Percentiles rank a stretch among this genome's conserved stretches.
Conservation (phyloP, 2,113 vertebrate genomes). For the Colistium nudipinnis region DNA sequence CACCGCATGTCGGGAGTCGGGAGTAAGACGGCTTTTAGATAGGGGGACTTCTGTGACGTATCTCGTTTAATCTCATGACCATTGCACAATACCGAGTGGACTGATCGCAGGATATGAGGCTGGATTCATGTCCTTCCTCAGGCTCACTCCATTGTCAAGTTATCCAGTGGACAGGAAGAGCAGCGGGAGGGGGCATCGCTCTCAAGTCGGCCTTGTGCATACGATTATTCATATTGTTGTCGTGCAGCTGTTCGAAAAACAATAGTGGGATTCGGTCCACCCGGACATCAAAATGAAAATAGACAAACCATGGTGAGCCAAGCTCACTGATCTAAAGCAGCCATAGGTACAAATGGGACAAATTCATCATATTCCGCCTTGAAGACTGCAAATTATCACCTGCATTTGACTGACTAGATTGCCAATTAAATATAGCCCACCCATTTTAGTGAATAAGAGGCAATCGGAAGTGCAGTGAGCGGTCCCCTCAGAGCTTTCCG, state of each 20-base stretch:
- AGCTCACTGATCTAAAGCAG: conserved; percentile 17
- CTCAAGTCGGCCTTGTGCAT: conserved; percentile 50
- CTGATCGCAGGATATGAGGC: conserved; percentile 76
- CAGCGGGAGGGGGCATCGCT: conserved; percentile 40
- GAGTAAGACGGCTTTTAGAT: conserved; percentile 50
- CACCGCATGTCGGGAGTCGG: conserved; percentile 32
- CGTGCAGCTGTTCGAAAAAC: conserved; percentile 63
- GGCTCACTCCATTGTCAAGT: conserved; percentile 71
- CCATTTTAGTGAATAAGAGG: conserved; percentile 55
- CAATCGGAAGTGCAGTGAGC: conserved; percentile 56
- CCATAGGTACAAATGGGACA: neutral
- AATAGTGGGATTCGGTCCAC: conserved; percentile 40
- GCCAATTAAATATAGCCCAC: conserved; percentile 62
- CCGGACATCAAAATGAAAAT: conserved; percentile 35
- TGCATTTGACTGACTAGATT: conserved; percentile 49
- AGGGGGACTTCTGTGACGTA: conserved; percentile 50
- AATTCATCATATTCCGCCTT: conserved; percentile 32
- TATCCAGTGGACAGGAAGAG: conserved; percentile 66
- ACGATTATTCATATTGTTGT: conserved; percentile 58
- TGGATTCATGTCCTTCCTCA: conserved; percentile 74
- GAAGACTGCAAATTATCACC: conserved; percentile 46
- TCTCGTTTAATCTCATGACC: conserved; percentile 69
- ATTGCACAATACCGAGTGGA: conserved; percentile 58
- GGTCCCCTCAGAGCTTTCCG: conserved; percentile 67
- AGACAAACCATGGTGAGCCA: conserved; percentile 18